Base-by-base conservation (phyloP, 2,797 vertebrate species). In the Cyclura pinguis region DNA sequence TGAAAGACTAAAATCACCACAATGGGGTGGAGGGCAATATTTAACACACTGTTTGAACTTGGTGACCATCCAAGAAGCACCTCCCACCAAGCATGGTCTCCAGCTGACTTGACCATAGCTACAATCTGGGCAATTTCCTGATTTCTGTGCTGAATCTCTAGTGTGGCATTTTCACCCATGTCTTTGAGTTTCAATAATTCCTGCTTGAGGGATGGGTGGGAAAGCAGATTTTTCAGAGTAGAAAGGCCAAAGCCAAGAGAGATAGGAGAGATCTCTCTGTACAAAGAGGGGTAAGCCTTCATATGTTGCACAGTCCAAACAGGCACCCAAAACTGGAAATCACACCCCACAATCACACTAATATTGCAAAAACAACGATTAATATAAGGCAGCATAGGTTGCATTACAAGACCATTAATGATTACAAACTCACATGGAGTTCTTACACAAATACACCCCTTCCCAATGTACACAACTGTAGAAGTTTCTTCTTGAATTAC, bases 311-410 rank as follows among this genome's bases (percentile, higher is more conserved):
- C 89, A 7, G 89, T 90, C 89, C 89, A 90, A 80, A 90, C 76
- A 86, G 89, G 89, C 22, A 86, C 84, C 8, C 52, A 84, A 35
- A 90, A 90, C 4, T 90, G 84, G 52, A 90, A 90, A 90, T 90
- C 89, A 80, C 89, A 90, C 16, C 89, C 89, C 59, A 90, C 89
- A 86, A 90, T 80, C 64, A 90, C 52, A 27, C 84, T 85, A 72
- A 90, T 80, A 72, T 90, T 90, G 52, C 89, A 90, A 90, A 90
- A 90, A 59, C 89, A 90, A 27, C 89, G 89, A 72, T 90, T 90
- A 59, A 90, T 73, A 85, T 90, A 85, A 24, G 89, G 84, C 52
- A 90, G 52, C 84, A 85, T 90, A 47, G 89, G 89, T 7, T 90
- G 89, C 24, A 90, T 85, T 55, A 72, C 67, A 6, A 57, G 35